These are phyloP conservation scores for Hipparchia sbordonii DNA, from an alignment of 2,888 invertebrate genomes.

Conservation along the genomic window DNA sequence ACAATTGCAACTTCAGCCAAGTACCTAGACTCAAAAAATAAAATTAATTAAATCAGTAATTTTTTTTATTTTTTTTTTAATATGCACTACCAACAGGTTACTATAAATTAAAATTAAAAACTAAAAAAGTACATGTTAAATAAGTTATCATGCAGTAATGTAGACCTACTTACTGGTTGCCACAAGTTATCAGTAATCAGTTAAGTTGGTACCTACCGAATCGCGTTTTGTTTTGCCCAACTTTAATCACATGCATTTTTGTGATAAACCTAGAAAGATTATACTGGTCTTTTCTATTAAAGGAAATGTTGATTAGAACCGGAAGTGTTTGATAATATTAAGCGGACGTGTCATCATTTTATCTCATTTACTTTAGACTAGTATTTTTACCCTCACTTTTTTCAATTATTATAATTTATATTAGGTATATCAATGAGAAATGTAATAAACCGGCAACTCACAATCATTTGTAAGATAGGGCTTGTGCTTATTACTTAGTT, in stretches of 20 bases:
- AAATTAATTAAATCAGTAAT: no score
- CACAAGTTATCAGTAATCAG: no score
- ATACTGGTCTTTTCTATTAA: neutral
- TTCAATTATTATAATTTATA: no score
- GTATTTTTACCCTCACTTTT: neutral
- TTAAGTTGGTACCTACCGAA: neutral
- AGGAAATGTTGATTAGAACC: neutral
- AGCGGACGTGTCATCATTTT: neutral
- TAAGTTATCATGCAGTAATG: no score
- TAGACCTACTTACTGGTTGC: no score
- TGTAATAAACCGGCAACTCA: neutral
- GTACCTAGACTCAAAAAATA: no score
- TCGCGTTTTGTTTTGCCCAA: neutral
- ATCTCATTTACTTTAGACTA: neutral
- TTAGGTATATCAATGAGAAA: no score
- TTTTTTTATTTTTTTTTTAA: no score
- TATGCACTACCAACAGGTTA: no score
- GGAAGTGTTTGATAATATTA: neutral
- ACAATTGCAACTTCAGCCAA: no score
- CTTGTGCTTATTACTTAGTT: neutral
- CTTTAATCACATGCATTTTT: neutral
- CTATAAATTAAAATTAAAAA: no score
- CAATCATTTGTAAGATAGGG: neutral
- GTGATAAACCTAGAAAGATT: conserved; percentile 1
- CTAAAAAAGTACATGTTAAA: no score